Evolutionary conservation across 1,140 invertebrate species (phyloP).

Genomic region (Copidosoma floridanum): DNA sequence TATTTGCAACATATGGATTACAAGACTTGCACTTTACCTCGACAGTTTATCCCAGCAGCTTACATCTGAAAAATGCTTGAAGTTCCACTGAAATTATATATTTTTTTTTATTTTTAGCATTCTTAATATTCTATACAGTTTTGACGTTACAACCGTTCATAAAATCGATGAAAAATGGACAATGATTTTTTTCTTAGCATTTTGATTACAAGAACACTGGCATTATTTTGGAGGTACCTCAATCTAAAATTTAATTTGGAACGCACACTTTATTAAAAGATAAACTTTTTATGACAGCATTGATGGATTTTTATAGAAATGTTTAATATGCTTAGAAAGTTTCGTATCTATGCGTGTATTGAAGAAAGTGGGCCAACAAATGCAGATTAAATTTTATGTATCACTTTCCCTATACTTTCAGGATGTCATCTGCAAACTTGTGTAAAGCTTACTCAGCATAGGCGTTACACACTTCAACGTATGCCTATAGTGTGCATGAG

Average conservation of each 20-base stretch:
- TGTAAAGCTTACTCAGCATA: conserved; percentile 12
- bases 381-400: conserved; percentile 30
- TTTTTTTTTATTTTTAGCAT: not conserved
- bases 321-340: not conserved
- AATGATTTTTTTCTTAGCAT: conserved; percentile 12
- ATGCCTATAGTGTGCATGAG: no score
- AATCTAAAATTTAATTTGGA: conserved; percentile 10
- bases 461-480: no score
- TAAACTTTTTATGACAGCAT: not conserved
- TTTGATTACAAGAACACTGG: conserved; percentile 9
- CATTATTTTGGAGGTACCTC: conserved; percentile 17
- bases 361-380: conserved; percentile 23
- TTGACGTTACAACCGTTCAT: conserved; percentile 18
- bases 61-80: conserved; percentile 13
- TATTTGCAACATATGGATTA: conserved; percentile 6
- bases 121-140: not conserved
- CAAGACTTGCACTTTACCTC: conserved; percentile 4
- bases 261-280: not conserved
- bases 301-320: not conserved
- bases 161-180: conserved; percentile 12
- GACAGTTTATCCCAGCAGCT: not conserved
- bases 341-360: conserved; percentile 17
- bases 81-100: not conserved
- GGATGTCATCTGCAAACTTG: conserved; percentile 16
- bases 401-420: conserved; percentile 18